Evolutionary conservation across 2,113 vertebrate genomes (phyloP).

Genomic region (Dromas ardeola): DNA sequence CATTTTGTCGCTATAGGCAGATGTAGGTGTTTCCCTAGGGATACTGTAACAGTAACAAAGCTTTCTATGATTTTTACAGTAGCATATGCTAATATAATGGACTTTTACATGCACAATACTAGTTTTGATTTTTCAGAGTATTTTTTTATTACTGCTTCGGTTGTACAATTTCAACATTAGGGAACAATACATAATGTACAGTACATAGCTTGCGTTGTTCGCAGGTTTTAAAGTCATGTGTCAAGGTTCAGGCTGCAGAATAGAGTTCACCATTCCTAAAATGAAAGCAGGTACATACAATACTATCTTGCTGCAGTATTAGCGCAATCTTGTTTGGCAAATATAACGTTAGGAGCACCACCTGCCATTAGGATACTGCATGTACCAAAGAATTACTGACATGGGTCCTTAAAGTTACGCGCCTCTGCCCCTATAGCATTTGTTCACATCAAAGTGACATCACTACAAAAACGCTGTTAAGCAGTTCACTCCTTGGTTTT

Average conservation of each 20-base stretch:
- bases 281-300: background rate
- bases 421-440: background rate
- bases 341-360: background rate
- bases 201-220: background rate
- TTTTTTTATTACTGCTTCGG: conserved; percentile 55
- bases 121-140: background rate
- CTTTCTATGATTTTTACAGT: background rate
- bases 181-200: conserved; percentile 11
- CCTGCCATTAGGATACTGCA: background rate
- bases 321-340: background rate
- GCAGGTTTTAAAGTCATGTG: background rate
- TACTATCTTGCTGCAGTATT: background rate
- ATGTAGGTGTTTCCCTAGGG: background rate
- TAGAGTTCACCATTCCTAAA: background rate
- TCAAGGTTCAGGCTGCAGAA: conserved; percentile 18
- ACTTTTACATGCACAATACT: background rate
- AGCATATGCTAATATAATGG: background rate
- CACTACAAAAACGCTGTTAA: background rate
- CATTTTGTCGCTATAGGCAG: background rate
- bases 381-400: background rate
- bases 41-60: background rate
- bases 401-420: background rate
- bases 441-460: background rate
- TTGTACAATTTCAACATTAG: conserved; percentile 29
- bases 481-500: background rate